Evolutionary conservation across 2,797 vertebrate species (phyloP), one percentile per base, ranked within the genome.

Genomic region (Cynodonichthys magdalenae): DNA sequence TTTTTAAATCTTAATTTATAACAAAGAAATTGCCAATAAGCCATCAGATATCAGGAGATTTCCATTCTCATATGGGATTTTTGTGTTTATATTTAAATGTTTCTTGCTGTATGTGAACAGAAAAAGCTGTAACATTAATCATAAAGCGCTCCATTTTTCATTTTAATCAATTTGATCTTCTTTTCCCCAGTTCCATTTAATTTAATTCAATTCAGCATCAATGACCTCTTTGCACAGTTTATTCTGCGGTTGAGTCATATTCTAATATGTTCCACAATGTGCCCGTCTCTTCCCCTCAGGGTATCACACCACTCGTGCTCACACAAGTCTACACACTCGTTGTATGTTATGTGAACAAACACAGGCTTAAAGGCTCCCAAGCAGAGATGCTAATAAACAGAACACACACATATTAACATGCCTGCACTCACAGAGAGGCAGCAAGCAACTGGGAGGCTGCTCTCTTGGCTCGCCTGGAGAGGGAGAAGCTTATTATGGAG

Each of bases 401-500:
- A 71, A 79, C 81, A 82, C 74, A 80, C 71, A 79, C 84, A 79
- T 75, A 59, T 56, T 77, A 71, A 80, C 70, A 74, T 72, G 75
- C 71, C 59, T 44, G 74, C 86, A 79, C 71, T 81, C 81, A 81
- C 84, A 77, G 82, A 86, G 77, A 53, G 70, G 67, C 76, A 81
- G 81, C 87, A 90, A 70, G 84, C 87, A 81, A 84, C 89, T 86
- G 87, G 85, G 89, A 90, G 88, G 85, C 87, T 82, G 85, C 80
- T 87, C 87, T 82, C 85, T 83, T 85, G 85, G 81, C 84, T 90
- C 79, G 86, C 88, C 90, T 89, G 85, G 84, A 92, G 90, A 92
- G 85, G 85, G 84, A 90, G 87, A 90, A 84, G 89, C 90, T 90
- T 92, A 92, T 90, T 90, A 92, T 92, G 90, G 87, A 88, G 84